Evolutionary conservation across 2,888 invertebrate genomes (phyloP), one percentile per base, ranked within the genome.

Genomic region (Drymonia ruficornis): DNA sequence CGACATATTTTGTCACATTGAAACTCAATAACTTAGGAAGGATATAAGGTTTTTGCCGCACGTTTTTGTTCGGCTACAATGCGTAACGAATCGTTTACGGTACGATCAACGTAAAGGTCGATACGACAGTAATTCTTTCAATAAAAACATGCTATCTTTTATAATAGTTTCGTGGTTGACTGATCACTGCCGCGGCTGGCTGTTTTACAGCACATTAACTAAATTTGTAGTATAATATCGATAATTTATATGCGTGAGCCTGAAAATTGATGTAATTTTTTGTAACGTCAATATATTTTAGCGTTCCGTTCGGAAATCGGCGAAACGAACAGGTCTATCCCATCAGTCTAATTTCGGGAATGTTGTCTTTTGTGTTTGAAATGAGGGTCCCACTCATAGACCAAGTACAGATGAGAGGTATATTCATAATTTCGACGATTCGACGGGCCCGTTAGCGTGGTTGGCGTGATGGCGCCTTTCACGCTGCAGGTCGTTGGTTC

Each of bases 41-140:
- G 49, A 53, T 49, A 45, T 28, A 28, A 40, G 36, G 31, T 36
- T 45, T 38, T 49, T 38, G 44, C 42, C 18, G 29, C 34, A n/a
- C 2, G 11, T 53, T 49, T 28, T 40, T 49, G 36, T 49, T 6
- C 28, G 45, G 8, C 18, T n/a, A 47, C 23, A 49, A 49, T 49
- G 61, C 59, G 63, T 58, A 31, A 51, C 61, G 23, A 60, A 62
- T 58, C 23, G 50, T 47, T 45, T 50, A 54, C 56, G 42, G 56
- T 63, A 49, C 48, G 38, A 34, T 31, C 53, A 49, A 51, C 48
- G 57, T 49, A 53, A 55, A 61, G 55, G 60, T 53, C 69, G 40
- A 18, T 36, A 48, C 28, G 45, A 62, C 55, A 57, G 55, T 55
- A 51, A 56, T 62, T 66, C 61, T 67, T 51, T 23, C 13, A 18